Conservation (phyloP, 2,888 invertebrate species). For the Hypolimnas misippus region DNA sequence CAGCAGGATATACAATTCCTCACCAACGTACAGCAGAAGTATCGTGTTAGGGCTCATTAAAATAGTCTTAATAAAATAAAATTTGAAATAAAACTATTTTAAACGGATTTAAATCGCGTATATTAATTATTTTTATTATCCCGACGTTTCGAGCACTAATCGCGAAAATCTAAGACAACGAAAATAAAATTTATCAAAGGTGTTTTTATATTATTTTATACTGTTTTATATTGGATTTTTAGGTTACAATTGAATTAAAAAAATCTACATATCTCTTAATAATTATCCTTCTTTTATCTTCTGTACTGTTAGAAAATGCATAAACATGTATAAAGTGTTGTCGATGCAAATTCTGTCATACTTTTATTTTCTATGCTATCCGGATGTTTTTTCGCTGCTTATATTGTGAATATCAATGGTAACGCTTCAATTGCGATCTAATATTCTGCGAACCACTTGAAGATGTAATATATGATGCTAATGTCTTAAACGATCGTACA, state of each 20-base stretch:
- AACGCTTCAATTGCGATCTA: slow-evolving; percentile 41
- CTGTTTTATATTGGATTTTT: too few relatives aligned
- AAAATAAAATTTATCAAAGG: too few relatives aligned
- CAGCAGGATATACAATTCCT: too few relatives aligned
- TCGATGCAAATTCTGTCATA: slow-evolving; percentile 37
- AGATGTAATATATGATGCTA: slow-evolving; percentile 27
- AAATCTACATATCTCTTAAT: neutral
- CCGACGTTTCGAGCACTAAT: too few relatives aligned
- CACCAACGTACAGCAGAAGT: too few relatives aligned
- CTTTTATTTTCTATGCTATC: slow-evolving; percentile 53
- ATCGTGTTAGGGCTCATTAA: too few relatives aligned
- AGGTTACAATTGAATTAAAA: neutral
- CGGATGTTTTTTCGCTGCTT: slow-evolving; percentile 50
- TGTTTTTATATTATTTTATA: too few relatives aligned
- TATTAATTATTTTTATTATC: too few relatives aligned
- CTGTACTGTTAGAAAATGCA: slow-evolving; percentile 13
- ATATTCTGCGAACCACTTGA: slow-evolving; percentile 8
- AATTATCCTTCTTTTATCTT: neutral
- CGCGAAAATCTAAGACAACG: too few relatives aligned
- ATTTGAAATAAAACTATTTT: too few relatives aligned
- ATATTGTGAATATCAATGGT: slow-evolving; percentile 46
- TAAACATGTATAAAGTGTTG: neutral
- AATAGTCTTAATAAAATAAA: too few relatives aligned
- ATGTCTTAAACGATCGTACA: neutral
- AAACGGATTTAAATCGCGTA: too few relatives aligned